Evolutionary conservation across 2,113 vertebrate genomes (phyloP), one percentile per base, ranked within the genome.

Genomic region (Gymnobelideus leadbeateri): DNA sequence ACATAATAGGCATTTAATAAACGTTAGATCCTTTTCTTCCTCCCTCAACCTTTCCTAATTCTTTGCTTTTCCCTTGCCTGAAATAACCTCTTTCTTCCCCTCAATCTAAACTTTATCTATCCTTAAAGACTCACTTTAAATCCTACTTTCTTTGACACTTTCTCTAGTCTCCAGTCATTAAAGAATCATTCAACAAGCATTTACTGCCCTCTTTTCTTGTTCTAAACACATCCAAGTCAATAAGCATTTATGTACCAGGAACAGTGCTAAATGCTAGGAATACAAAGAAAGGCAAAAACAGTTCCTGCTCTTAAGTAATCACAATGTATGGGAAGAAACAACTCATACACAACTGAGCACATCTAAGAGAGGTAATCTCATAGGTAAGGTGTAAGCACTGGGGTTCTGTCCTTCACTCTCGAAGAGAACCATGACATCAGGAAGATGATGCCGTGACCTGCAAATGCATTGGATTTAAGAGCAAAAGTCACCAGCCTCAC

Each of bases 61-160:
- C 94, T 54, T 21, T 77, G 53, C 6, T 46, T 53, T 91, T 51
- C 89, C 91, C 91, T 24, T 68, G 53, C 84, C 49, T 21, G 25
- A 53, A 92, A 51, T 6, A 5, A 43, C 6, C 50, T 68, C 37
- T 26, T 43, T 94, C 53, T 92, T 90, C 11, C 31, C 47, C 68
- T 89, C 52, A 61, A 84, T 51, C 89, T 91, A 51, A 26, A 77
- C 4, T 68, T 5, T 5, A 26, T 51, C 6, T 28, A n/a, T 51
- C 92, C 54, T 93, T 89, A 25, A 93, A 55, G n/a, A 95, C 25
- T n/a, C 90, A 52, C 47, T 43, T 49, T n/a, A 77, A 77, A 89
- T 12, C 52, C 51, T 90, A 26, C 51, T 91, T 89, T 57, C 61
- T 51, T 49, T 16, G 0, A 43, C 94, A 43, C n/a, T 37, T 90